phyloP scores from a whole-genome alignment of 2,113 vertebrate species.

The Labeo catla region DNA sequence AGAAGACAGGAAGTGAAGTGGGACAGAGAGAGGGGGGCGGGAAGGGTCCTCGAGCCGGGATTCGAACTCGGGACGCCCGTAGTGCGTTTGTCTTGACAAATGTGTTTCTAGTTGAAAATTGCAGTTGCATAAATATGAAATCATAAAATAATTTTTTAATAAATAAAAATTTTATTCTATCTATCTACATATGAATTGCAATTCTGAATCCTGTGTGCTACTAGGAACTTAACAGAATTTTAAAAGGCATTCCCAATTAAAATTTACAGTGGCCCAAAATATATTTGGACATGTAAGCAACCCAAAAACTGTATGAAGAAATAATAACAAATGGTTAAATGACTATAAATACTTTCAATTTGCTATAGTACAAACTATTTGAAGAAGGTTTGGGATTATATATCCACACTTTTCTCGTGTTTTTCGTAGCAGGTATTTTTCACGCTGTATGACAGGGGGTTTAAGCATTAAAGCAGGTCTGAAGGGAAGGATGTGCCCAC shows the following conservation, averaged over 20 bases:
- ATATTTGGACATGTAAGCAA: not conserved
- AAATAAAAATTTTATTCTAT: not conserved
- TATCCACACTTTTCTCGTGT: not conserved
- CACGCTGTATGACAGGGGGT: not conserved
- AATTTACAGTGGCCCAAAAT: not conserved
- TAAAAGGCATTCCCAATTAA: not conserved
- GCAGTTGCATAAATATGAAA: too few relatives aligned
- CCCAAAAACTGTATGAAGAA: not conserved
- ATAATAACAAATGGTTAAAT: not conserved
- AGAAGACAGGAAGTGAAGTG: too few relatives aligned
- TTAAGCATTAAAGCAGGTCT: conserved; percentile 26
- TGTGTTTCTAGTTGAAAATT: not conserved
- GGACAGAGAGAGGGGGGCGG: too few relatives aligned
- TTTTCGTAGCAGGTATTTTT: not conserved
- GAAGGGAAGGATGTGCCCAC: conserved; percentile 50
- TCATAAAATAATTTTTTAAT: too few relatives aligned
- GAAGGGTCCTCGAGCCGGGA: too few relatives aligned
- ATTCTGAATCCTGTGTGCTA: not conserved
- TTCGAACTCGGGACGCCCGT: too few relatives aligned
- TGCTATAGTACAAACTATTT: not conserved
- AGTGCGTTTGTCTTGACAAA: not conserved
- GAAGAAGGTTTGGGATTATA: not conserved
- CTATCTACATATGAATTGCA: not conserved
- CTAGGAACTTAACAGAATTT: not conserved
- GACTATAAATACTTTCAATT: not conserved